Percentiles rank a stretch among this genome's conserved stretches.
Conservation (phyloP, 2,888 invertebrate species). For the Eupithecia abbreviata region DNA sequence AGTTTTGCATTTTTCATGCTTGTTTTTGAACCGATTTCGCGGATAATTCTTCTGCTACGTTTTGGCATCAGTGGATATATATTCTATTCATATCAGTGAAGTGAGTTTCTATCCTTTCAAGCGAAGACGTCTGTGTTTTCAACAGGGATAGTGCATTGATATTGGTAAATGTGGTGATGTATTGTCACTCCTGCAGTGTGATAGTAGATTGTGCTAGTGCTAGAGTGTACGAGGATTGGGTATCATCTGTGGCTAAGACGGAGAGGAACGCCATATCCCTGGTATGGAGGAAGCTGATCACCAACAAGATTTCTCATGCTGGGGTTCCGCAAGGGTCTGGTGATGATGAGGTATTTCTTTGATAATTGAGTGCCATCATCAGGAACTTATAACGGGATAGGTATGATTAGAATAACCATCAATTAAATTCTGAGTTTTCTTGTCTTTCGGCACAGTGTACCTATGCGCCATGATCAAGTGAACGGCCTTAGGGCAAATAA, state of each 20-base stretch:
- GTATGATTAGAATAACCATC: too few relatives aligned
- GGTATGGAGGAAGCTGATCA: slow-evolving; percentile 27
- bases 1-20: background rate
- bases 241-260: slow-evolving; percentile 27
- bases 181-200: slow-evolving; percentile 29
- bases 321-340: slow-evolving; percentile 22
- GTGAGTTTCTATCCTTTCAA: background rate
- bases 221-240: slow-evolving; percentile 22
- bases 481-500: too few relatives aligned
- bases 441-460: background rate
- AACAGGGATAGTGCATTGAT: background rate
- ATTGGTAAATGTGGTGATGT: slow-evolving; percentile 21
- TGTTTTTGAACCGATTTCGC: background rate
- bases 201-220: slow-evolving; percentile 27
- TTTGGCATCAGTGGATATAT: background rate
- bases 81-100: background rate
- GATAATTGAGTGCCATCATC: background rate
- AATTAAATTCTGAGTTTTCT: background rate
- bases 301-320: slow-evolving; percentile 22
- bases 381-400: background rate
- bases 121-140: background rate
- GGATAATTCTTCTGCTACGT: background rate
- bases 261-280: slow-evolving; percentile 33
- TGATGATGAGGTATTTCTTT: slow-evolving; percentile 30
- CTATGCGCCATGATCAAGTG: too few relatives aligned